Evolutionary conservation across 2,113 vertebrate genomes (phyloP).

Genomic region (Hypomesus transpacificus): DNA sequence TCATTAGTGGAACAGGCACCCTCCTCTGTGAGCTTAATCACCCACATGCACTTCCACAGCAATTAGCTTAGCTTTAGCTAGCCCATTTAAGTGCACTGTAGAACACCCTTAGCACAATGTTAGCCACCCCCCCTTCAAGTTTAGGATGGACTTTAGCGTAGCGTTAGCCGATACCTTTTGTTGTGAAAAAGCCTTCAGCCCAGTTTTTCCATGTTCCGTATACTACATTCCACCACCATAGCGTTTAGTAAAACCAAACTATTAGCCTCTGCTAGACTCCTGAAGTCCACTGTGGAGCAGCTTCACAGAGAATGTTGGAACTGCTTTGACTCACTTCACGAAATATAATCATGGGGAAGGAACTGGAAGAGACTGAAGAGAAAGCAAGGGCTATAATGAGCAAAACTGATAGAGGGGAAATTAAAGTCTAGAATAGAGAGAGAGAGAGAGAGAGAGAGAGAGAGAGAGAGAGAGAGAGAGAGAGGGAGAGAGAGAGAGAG

Average conservation of each 20-base stretch:
- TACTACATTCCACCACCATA: no score
- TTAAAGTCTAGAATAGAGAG: background rate
- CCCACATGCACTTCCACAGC: conserved; percentile 49
- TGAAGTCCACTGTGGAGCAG: background rate
- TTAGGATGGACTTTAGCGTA: background rate
- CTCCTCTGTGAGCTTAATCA: conserved; percentile 46
- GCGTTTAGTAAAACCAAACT: background rate
- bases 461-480: background rate
- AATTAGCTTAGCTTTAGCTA: conserved; percentile 52
- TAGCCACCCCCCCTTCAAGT: background rate
- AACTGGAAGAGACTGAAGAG: no score
- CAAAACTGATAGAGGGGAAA: no score
- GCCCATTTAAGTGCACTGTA: conserved; percentile 24
- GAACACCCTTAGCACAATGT: background rate
- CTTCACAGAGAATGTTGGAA: no score
- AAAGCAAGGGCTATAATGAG: no score
- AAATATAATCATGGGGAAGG: no score
- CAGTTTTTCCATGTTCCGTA: no score
- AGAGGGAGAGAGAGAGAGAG: background rate
- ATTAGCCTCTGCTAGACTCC: conserved; percentile 20
- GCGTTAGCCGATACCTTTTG: no score
- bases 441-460: background rate
- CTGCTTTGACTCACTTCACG: no score
- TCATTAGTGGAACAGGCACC: conserved; percentile 64
- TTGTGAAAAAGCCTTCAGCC: no score